Base-by-base conservation (phyloP, 1,140 invertebrate species). In the Orius insidiosus region DNA sequence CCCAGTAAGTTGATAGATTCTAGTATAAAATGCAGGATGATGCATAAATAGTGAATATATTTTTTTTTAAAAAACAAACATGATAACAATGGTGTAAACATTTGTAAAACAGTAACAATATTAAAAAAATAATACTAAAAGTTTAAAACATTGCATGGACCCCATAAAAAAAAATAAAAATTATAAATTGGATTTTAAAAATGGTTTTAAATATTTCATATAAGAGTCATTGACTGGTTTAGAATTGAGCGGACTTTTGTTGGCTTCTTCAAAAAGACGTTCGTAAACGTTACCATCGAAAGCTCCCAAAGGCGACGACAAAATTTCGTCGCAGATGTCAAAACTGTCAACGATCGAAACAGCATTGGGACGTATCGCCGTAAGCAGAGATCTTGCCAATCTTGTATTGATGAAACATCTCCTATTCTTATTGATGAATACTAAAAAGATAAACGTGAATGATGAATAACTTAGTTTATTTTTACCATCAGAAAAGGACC, bases 221-320 rank as follows among this genome's bases (percentile, higher is more conserved):
- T 80, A 85, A 46, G 76, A 76, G 54, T 72, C 62, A 53, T 85
- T 81, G 3, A 87, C 84, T 14, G 75, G 77, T 50, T 80, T 72
- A 43, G 78, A 65, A 63, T 96, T 96, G 1, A 95, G 65, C 0
- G 88, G 85, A 59, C 84, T 87, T 56, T 82, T 80, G 56, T 78
- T 70, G 0, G 88, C 85, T 56, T 81, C 87, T 39, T 82, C 74
- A 56, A 82, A 87, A 5, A 96, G 66, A 47, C 84, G 74, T 57
- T 89, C 76, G 60, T 95, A 96, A 1, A 92, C 89, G 51, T 85
- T 75, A 2, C 92, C 90, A 63, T 96, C 90, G 57, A 80, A 89
- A 6, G 80, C 71, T 1, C 92, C 90, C 1, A 95, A 61, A 0
- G 84, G 75, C 8, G 88, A 94, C 14, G 71, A 66, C 7, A 95